A percentile compares a stretch with the other conserved stretches of the same genome.
These are phyloP conservation scores for Bruchidius siliquastri DNA, from an alignment of 2,888 invertebrate genomes.

Conservation along the genomic window DNA sequence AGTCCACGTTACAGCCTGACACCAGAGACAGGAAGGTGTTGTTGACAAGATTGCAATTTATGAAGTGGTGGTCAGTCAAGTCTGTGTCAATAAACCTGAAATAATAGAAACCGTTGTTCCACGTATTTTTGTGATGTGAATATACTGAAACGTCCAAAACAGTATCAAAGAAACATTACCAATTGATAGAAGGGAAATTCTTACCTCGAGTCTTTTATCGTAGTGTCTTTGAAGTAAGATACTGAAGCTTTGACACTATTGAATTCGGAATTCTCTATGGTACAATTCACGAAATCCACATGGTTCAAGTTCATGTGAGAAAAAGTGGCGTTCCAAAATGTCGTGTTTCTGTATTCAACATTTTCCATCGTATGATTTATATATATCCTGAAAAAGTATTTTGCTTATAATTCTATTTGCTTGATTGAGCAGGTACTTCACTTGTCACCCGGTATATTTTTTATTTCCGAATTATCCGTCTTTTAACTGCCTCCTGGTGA, in stretches of 20 bases:
- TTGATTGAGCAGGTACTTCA: too few species aligned
- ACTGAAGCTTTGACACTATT: constrained; percentile 68
- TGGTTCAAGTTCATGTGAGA: constrained; percentile 66
- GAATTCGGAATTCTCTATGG: constrained; percentile 65
- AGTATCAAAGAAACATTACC: too few species aligned
- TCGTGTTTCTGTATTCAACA: constrained; percentile 55
- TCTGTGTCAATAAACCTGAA: constrained; percentile 71
- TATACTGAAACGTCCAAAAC: too few species aligned
- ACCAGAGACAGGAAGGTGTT: constrained; percentile 50
- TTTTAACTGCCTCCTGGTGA: neutral
- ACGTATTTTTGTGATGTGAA: neutral
- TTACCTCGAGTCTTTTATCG: constrained; percentile 62
- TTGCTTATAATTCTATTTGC: too few species aligned
- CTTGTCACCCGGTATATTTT: too few species aligned
- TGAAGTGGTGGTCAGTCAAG: constrained; percentile 54
- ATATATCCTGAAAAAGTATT: constrained; percentile 37
- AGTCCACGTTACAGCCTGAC: constrained; percentile 45
- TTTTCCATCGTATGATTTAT: constrained; percentile 60
- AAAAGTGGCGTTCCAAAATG: constrained; percentile 63
- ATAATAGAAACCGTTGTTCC: too few species aligned
- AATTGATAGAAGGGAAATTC: constrained; percentile 9
- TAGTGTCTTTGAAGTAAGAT: constrained; percentile 59
- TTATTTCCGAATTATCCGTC: too few species aligned
- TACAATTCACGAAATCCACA: constrained; percentile 66
- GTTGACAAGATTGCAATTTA: constrained; percentile 55